A percentile compares a stretch with the other conserved stretches of the same genome.
These are phyloP conservation scores for Piscicola geometra DNA, from an alignment of 2,888 invertebrate species.

Conservation along the genomic window DNA sequence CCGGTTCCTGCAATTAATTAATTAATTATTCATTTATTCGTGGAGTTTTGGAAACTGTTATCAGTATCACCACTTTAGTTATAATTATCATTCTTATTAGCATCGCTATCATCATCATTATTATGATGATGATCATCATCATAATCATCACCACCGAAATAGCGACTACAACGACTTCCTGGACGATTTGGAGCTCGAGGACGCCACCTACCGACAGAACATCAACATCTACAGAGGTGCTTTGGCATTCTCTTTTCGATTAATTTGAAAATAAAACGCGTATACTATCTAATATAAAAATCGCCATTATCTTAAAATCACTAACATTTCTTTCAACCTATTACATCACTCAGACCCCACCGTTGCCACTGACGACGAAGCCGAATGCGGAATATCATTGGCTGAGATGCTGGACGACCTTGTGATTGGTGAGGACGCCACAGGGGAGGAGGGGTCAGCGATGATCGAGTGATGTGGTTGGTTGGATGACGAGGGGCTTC, in stretches of 20 bases:
- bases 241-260: neutral
- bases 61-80: neutral
- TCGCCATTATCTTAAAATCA: no score
- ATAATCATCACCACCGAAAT: neutral
- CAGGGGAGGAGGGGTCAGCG: constrained; percentile 42
- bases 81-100: no score
- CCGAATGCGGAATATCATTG: constrained; percentile 51
- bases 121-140: neutral
- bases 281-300: no score
- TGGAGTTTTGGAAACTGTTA: neutral
- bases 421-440: constrained; percentile 59
- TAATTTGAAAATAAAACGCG: no score
- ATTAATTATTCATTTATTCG: neutral
- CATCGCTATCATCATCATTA: neutral
- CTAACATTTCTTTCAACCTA: no score
- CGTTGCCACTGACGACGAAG: constrained; percentile 46
- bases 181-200: constrained; percentile 90
- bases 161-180: constrained; percentile 92
- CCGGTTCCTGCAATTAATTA: constrained; percentile 45
- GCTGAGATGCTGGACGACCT: constrained; percentile 56
- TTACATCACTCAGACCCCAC: neutral
- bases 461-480: no score
- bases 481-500: no score
- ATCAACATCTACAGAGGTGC: constrained; percentile 80
- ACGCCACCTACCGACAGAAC: constrained; percentile 78